Evolutionary conservation across 2,888 invertebrate species (phyloP).

Genomic region (Petrophora chlorosata): DNA sequence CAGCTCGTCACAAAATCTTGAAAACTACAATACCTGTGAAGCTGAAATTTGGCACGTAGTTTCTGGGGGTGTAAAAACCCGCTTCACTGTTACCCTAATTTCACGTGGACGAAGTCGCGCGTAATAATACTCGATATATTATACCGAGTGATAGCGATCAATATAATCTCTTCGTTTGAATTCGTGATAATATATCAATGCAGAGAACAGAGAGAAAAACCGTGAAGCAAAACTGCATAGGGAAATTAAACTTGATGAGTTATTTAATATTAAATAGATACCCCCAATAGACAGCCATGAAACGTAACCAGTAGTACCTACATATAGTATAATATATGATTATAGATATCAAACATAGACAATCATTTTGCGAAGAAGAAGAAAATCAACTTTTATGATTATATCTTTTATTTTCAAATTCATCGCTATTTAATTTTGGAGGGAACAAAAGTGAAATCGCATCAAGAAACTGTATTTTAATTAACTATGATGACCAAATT

Average conservation of each 20-base stretch:
- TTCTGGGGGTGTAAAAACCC: too few relatives aligned
- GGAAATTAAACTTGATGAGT: slow-evolving; percentile 21
- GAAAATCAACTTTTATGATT: slow-evolving; percentile 18
- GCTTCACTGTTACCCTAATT: too few relatives aligned
- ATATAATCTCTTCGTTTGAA: too few relatives aligned
- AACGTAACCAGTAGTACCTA: slow-evolving; percentile 30
- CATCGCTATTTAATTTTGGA: slow-evolving; percentile 2
- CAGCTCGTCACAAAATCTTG: too few relatives aligned
- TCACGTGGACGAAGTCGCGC: too few relatives aligned
- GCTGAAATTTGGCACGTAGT: too few relatives aligned
- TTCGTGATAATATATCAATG: not conserved
- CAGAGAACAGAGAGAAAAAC: not conserved
- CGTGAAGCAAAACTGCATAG: slow-evolving; percentile 7
- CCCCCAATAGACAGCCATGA: slow-evolving; percentile 15
- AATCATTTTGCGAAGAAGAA: slow-evolving; percentile 23
- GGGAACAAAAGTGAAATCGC: not conserved
- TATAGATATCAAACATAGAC: slow-evolving; percentile 29
- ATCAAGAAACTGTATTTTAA: slow-evolving; percentile 5
- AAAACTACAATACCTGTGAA: too few relatives aligned
- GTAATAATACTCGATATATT: too few relatives aligned
- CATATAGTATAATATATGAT: slow-evolving; percentile 35
- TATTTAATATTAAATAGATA: slow-evolving; percentile 24
- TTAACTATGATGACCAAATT: slow-evolving; percentile 1
- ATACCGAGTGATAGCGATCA: too few relatives aligned
- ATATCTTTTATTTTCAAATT: slow-evolving; percentile 3